Evolutionary conservation across 2,888 invertebrate genomes (phyloP).

Genomic region (Isotomurus palustris): DNA sequence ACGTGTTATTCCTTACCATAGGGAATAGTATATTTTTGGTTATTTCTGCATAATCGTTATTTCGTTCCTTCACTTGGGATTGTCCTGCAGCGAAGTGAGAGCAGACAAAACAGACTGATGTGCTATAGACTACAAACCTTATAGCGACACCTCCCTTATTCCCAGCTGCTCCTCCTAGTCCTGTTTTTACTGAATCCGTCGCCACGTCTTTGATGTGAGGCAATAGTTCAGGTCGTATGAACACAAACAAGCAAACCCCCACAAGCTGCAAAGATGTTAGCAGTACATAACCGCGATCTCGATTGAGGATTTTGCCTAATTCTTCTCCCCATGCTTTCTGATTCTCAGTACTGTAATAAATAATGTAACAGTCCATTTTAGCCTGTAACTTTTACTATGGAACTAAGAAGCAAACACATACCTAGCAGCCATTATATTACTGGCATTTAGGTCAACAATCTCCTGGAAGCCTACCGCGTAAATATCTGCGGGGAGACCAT

Average conservation of each 20-base stretch:
- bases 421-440: slow-evolving; percentile 94
- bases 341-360: slow-evolving; percentile 68
- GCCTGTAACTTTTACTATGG: background rate
- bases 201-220: slow-evolving; percentile 88
- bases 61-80: slow-evolving; percentile 87
- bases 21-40: slow-evolving; percentile 84
- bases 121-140: slow-evolving; percentile 82
- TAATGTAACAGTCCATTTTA: background rate
- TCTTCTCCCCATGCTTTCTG: slow-evolving; percentile 94
- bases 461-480: slow-evolving; percentile 98
- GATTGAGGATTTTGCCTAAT: slow-evolving; percentile 81
- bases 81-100: slow-evolving; percentile 99
- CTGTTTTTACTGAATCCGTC: slow-evolving; percentile 94
- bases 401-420: slow-evolving; percentile 43
- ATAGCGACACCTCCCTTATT: slow-evolving; percentile 97
- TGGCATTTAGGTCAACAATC: slow-evolving; percentile 97
- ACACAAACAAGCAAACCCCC: slow-evolving; percentile 94
- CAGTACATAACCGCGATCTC: slow-evolving; percentile 81
- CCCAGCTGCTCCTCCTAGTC: slow-evolving; percentile 89
- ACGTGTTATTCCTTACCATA: slow-evolving; percentile 56
- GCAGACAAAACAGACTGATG: slow-evolving; percentile 95
- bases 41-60: slow-evolving; percentile 95
- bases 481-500: slow-evolving; percentile 68
- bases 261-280: slow-evolving; percentile 92
- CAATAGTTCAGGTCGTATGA: slow-evolving; percentile 81